Evolutionary conservation across 2,888 invertebrate genomes (phyloP).

Genomic region (Mythimna ferrago): DNA sequence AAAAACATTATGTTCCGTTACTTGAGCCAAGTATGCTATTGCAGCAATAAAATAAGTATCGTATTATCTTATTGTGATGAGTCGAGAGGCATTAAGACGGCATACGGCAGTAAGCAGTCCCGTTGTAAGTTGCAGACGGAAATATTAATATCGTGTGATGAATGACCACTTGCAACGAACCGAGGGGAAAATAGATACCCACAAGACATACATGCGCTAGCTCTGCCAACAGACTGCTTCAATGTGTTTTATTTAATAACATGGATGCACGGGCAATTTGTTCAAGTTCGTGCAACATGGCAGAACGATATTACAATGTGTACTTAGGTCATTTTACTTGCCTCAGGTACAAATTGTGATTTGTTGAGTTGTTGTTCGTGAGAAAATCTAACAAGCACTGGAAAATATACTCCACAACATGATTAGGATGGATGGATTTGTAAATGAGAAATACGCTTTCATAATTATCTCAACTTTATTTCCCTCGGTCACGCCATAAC

Average conservation of each 20-base stretch:
- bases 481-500: no score
- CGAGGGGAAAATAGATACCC: slow-evolving; percentile 55
- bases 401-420: background rate
- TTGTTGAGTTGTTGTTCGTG: slow-evolving; percentile 19
- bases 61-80: slow-evolving; percentile 47
- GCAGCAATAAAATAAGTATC: slow-evolving; percentile 45
- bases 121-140: slow-evolving; percentile 65
- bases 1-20: slow-evolving; percentile 54
- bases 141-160: slow-evolving; percentile 65
- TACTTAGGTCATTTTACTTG: slow-evolving; percentile 26
- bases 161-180: slow-evolving; percentile 54
- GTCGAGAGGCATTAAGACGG: slow-evolving; percentile 34
- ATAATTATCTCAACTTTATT: background rate
- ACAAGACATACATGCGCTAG: slow-evolving; percentile 32
- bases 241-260: slow-evolving; percentile 54
- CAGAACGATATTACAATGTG: slow-evolving; percentile 46
- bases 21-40: slow-evolving; percentile 26
- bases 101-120: slow-evolving; percentile 46
- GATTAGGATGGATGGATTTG: background rate
- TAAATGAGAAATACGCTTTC: background rate
- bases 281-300: slow-evolving; percentile 42
- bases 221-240: slow-evolving; percentile 29
- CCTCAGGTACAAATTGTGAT: slow-evolving; percentile 16
- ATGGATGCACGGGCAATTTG: slow-evolving; percentile 44
- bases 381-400: slow-evolving; percentile 12